Base-by-base conservation (phyloP, 92 coral and sea anemone species). In the Epizoanthus ramosus region DNA sequence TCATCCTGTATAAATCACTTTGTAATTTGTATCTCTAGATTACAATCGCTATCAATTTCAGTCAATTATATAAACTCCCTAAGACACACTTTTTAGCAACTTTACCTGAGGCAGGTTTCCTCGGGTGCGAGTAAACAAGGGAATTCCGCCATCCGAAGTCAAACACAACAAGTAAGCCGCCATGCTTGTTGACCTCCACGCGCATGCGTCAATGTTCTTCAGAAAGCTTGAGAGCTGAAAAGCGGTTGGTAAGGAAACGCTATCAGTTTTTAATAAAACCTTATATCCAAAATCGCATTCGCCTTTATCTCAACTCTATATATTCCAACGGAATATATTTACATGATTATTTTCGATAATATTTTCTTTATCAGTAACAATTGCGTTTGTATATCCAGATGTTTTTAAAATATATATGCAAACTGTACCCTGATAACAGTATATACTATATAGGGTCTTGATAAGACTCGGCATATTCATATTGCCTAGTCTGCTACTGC, bases 131-230 rank as follows among this genome's bases (percentile, higher is more conserved):
- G 98, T 93, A 79, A 95, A 95, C 53, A 95, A 83, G 39, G 98
- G 98, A 90, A 95, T 95, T 39, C 98, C 98, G 6, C 98, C 98
- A 23, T 95, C 98, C 24, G 98, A 79, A 8, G 98, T 95, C 93
- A 95, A 90, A 85, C 98, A 94, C 74, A 95, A 83, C 94, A 95
- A 90, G 81, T 95, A 95, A 21, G 98, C 93, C 98, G 98, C 98
- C 98, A 95, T 95, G 63, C 93, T 94, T 89, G 89, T 91, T 77
- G 92, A 92, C 28, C 94, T 81, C 98, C 98, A 95, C 21, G 94
- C 98, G 98, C 98, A 95, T 93, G 98, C 96, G 98, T 95, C 98
- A n/a, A 95, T 79, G 67, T 90, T 89, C 80, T 95, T 92, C 79
- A 95, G 88, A 88, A 95, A 95, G 18, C 76, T 83, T 60, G 98